These are phyloP conservation scores for Acrocephalus kingi DNA, from an alignment of 2,113 vertebrate genomes.

Conservation along the genomic window DNA sequence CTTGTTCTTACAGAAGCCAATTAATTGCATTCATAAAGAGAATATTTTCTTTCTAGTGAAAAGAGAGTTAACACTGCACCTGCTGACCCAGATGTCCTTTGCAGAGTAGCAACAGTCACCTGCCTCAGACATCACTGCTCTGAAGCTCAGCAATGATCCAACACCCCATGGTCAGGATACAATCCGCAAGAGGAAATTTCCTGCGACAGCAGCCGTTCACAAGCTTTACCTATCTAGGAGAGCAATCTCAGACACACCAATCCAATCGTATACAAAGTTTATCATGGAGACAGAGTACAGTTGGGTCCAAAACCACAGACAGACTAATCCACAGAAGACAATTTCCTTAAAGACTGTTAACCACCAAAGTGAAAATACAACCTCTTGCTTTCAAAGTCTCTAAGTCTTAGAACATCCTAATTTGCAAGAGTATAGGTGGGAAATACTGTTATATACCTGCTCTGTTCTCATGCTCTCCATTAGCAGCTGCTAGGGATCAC, in stretches of 20 bases:
- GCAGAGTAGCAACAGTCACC: not conserved
- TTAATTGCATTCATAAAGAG: not conserved
- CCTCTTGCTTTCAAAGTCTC: not conserved
- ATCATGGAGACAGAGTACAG: not conserved
- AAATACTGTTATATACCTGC: not conserved
- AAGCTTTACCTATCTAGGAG: not conserved
- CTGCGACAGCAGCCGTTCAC: accelerated
- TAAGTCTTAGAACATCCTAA: not conserved
- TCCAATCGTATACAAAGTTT: not conserved
- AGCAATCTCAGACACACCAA: not conserved
- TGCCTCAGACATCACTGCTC: not conserved
- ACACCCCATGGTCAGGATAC: not conserved
- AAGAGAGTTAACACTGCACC: not conserved
- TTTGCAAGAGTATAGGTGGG: not conserved
- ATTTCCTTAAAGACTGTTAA: not conserved
- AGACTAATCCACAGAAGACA: not conserved
- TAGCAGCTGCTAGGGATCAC: not conserved
- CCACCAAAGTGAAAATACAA: not conserved
- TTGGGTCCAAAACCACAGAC: accelerated
- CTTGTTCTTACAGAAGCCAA: not conserved
- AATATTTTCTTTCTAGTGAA: not conserved
- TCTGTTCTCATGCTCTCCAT: not conserved
- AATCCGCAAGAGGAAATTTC: not conserved
- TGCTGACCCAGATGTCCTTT: not conserved
- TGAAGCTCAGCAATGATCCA: not conserved